Evolutionary conservation across 2,888 invertebrate genomes (phyloP).

Genomic region (Capitulum mitella): DNA sequence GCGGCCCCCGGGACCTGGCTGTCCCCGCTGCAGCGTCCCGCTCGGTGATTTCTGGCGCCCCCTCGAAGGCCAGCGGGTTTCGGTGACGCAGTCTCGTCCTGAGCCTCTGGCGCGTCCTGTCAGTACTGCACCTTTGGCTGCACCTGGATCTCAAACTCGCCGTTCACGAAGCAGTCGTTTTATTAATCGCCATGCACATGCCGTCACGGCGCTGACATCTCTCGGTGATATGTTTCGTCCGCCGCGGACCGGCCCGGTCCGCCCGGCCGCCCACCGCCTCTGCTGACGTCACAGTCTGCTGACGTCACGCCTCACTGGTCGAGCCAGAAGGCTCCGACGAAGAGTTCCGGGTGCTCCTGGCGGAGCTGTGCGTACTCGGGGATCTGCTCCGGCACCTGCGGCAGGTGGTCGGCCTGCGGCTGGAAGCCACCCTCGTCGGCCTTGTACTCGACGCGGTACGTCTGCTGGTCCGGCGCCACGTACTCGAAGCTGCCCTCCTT

Average conservation of each 20-base stretch:
- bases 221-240: no score
- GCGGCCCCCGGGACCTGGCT: no score
- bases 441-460: background rate
- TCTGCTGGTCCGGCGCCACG: background rate
- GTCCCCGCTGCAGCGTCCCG: no score
- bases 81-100: no score
- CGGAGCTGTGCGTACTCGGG: slow-evolving; percentile 3
- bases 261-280: background rate
- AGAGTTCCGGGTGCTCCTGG: background rate
- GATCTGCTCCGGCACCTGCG: background rate
- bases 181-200: no score
- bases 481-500: background rate
- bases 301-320: background rate
- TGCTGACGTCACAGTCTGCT: background rate
- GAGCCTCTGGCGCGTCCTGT: no score
- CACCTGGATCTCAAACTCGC: no score
- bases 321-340: background rate
- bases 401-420: background rate
- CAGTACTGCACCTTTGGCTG: no score
- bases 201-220: no score
- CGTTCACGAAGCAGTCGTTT: no score
- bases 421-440: slow-evolving; percentile 11
- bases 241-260: background rate
- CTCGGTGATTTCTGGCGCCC: no score
- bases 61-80: no score